Conservation (phyloP, 1,140 invertebrate species). For the Drosophila quadrilineata region DNA sequence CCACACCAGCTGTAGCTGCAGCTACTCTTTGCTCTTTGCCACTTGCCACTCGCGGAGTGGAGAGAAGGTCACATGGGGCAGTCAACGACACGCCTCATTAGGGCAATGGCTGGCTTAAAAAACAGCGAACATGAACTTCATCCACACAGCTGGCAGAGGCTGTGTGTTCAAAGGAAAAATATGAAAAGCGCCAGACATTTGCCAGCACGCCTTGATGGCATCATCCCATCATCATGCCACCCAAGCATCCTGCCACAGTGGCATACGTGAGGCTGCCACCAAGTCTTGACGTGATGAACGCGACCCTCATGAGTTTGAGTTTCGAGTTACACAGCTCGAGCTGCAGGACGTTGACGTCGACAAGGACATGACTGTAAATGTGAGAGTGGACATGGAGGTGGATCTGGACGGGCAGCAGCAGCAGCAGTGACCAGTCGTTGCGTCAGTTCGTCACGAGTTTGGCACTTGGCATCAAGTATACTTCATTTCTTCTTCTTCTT, state of each 20-base stretch:
- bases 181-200: constrained; percentile 40
- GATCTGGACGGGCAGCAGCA: too few relatives aligned
- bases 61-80: constrained; percentile 19
- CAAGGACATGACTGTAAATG: too few relatives aligned
- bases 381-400: too few relatives aligned
- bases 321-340: not conserved
- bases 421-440: constrained; percentile 14
- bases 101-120: constrained; percentile 49
- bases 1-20: too few relatives aligned
- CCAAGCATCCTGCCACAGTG: not conserved
- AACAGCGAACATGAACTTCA: constrained; percentile 29
- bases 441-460: constrained; percentile 52
- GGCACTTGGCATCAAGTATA: constrained; percentile 40
- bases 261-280: constrained; percentile 15
- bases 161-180: constrained; percentile 56
- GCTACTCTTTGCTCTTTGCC: not conserved
- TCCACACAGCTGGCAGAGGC: constrained; percentile 34
- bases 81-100: constrained; percentile 61
- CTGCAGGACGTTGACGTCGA: too few relatives aligned
- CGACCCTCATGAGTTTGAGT: constrained; percentile 17
- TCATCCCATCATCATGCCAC: not conserved
- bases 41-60: not conserved
- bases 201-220: not conserved
- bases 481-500: too few relatives aligned
- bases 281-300: constrained; percentile 33